These are phyloP conservation scores for Bradypodion ventrale DNA, from an alignment of 2,797 vertebrate species.

Conservation along the genomic window DNA sequence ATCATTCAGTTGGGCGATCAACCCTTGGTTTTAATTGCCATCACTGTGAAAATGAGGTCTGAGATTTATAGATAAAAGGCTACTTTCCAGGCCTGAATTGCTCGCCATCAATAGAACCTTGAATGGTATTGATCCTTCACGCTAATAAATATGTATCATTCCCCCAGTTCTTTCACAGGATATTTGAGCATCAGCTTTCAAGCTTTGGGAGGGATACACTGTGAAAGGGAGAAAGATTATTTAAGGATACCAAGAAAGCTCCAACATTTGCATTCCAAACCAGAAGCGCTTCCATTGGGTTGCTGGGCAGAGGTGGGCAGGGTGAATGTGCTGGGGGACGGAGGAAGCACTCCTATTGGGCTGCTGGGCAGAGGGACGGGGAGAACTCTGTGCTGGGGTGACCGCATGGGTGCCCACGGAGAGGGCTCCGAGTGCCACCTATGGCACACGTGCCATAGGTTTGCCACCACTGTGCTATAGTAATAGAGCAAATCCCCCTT, in stretches of 20 bases:
- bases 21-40: not conserved
- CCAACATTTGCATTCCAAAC: not conserved
- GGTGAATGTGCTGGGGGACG: too few relatives aligned
- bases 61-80: not conserved
- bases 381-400: too few relatives aligned
- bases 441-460: too few relatives aligned
- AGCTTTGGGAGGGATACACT: not conserved
- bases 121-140: conserved; percentile 6
- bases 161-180: not conserved
- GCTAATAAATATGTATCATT: conserved; percentile 20
- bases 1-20: not conserved
- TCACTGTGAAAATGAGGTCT: conserved; percentile 25
- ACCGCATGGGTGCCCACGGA: too few relatives aligned
- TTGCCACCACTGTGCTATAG: too few relatives aligned
- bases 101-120: not conserved
- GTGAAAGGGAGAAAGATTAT: conserved; percentile 27
- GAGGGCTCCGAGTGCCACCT: too few relatives aligned
- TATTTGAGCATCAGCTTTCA: conserved; percentile 10
- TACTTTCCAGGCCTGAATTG: not conserved
- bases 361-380: too few relatives aligned
- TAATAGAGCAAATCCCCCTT: too few relatives aligned
- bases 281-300: too few relatives aligned
- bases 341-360: too few relatives aligned
- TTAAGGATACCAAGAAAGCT: rapidly evolving
- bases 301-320: too few relatives aligned